Base-by-base conservation (phyloP, 2,888 invertebrate species). In the Oscheius sp. region DNA sequence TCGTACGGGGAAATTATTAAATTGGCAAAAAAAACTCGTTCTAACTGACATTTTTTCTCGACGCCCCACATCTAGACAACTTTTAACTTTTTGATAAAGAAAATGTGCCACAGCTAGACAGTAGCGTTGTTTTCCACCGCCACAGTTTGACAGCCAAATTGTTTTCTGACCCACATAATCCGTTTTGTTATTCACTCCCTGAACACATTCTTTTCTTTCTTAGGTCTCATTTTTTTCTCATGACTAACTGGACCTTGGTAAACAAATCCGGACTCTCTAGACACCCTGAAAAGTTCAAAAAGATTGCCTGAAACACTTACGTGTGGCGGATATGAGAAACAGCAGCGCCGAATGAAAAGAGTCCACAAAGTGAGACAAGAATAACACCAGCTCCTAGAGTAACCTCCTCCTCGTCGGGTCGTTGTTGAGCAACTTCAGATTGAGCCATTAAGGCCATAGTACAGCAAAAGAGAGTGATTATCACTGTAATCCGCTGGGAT, bases 351-450 rank as follows among this genome's bases (percentile, higher is more conserved):
- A 84, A 79, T 5, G 76, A 79, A 25, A 78, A 64, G 3, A 79
- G 70, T 41, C 80, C 82, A 25, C 79, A 73, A 66, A 79, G 68
- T 56, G 76, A 77, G 43, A 80, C 69, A 18, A 81, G 58, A 69
- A 84, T 79, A 1, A 84, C 76, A 9, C 84, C 84, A n/a, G 76
- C 64, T 0, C 84, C 81, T 46, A 84, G 75, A 6, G 75, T 68
- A 52, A 84, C 81, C 7, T 76, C 82, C 55, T 77, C 80, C 12
- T 75, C 45, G 7, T 78, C 75, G 0, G 78, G 80, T n/a, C 84
- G 78, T 41, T 80, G 75, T 27, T 69, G 69, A 18, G 76, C 66
- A 13, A 84, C 73, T 63, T 80, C 76, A 1, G 78, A 72, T 68
- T 84, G 77, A 18, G 79, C 81, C 45, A 81, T 55, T 16, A 83